Evolutionary conservation across 2,797 vertebrate species (phyloP).

Genomic region (Rhinichthys osculus): DNA sequence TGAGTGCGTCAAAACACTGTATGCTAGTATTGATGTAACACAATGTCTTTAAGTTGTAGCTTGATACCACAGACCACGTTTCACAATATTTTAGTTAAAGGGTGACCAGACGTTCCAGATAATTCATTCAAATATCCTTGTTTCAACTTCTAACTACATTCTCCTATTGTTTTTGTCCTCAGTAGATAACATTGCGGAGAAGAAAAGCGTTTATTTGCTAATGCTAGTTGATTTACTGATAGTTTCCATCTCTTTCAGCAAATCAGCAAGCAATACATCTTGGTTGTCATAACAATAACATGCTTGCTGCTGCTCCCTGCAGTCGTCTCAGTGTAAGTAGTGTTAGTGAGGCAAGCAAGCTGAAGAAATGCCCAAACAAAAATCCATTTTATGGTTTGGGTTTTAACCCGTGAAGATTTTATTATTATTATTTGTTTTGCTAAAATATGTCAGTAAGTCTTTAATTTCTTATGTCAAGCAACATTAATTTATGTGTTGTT

Average conservation of each 20-base stretch:
- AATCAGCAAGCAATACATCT: not conserved
- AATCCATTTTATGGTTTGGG: not conserved
- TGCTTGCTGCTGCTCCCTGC: conserved; percentile 28
- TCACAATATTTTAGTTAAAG: not conserved
- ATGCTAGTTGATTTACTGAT: not conserved
- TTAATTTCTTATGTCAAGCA: not conserved
- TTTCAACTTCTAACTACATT: not conserved
- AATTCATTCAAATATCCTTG: not conserved
- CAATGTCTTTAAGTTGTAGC: not conserved
- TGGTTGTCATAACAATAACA: not conserved
- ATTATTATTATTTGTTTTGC: not conserved
- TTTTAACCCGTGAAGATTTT: too few relatives aligned
- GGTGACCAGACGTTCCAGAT: not conserved
- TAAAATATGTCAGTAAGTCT: not conserved
- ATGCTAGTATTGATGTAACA: not conserved
- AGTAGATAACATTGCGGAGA: not conserved
- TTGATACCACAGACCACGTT: not conserved
- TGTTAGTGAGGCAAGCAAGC: not conserved
- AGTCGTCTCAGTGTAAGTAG: conserved; percentile 15
- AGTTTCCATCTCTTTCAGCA: not conserved
- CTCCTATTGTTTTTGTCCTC: not conserved
- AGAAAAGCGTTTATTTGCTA: not conserved
- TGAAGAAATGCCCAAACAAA: not conserved
- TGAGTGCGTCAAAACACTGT: not conserved
- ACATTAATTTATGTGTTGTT: not conserved